Conservation (phyloP, 2,888 invertebrate species). For the Agrotis puta region DNA sequence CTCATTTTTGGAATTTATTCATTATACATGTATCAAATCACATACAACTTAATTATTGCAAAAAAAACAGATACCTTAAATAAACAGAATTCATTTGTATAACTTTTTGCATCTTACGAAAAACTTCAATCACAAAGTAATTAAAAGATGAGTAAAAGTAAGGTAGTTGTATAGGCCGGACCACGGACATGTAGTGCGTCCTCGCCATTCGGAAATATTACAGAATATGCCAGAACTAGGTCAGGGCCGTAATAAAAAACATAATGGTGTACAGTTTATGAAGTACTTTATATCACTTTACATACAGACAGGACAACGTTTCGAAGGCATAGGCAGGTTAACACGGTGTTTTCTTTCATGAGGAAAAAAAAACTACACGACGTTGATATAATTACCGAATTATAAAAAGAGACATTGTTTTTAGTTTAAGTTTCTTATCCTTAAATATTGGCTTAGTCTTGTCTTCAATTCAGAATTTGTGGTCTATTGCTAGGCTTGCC, state of each 20-base stretch:
- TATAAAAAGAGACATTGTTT: neutral
- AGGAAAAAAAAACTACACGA: neutral
- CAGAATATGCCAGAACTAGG: constrained; percentile 46
- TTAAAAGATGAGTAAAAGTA: constrained; percentile 4
- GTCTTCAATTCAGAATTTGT: no score
- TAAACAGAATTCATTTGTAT: neutral
- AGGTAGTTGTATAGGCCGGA: constrained; percentile 9
- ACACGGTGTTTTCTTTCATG: neutral
- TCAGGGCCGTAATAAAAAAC: constrained; percentile 45
- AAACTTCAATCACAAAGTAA: neutral
- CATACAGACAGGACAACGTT: constrained; percentile 7
- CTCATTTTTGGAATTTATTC: no score
- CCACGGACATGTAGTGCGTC: constrained; percentile 29
- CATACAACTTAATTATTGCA: no score
- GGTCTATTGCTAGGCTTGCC: no score
- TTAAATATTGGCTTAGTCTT: no score
- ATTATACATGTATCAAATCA: no score
- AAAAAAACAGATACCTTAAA: no score
- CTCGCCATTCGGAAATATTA: constrained; percentile 42
- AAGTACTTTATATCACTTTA: constrained; percentile 22
- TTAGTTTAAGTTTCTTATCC: neutral
- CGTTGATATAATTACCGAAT: neutral
- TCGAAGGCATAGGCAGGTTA: neutral
- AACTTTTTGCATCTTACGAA: neutral
- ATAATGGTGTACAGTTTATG: constrained; percentile 39